phyloP scores from a whole-genome alignment of 2,888 invertebrate species.

The Hypolimnas misippus region DNA sequence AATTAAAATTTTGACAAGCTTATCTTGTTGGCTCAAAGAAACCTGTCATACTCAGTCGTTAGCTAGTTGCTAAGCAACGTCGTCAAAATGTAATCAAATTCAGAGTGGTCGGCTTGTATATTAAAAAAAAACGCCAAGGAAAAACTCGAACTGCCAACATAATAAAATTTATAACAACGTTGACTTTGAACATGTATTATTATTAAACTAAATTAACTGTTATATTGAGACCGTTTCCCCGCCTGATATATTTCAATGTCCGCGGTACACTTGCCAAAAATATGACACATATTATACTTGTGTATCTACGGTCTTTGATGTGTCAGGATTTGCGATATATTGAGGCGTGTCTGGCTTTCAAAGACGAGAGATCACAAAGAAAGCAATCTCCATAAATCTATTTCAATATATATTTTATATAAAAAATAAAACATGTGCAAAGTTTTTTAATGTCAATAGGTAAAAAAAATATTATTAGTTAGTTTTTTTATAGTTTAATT shows the following conservation, averaged over 20 bases:
- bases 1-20: too few species aligned
- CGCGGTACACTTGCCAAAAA: constrained; percentile 5
- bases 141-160: not conserved
- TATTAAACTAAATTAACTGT: constrained; percentile 8
- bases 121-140: not conserved
- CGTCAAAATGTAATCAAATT: not conserved
- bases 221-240: not conserved
- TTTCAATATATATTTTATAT: not conserved
- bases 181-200: constrained; percentile 11
- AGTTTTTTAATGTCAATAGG: not conserved
- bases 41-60: too few species aligned
- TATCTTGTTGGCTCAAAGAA: too few species aligned
- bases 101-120: too few species aligned
- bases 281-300: constrained; percentile 7
- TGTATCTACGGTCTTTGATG: constrained; percentile 10
- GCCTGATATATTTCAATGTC: constrained; percentile 1
- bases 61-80: too few species aligned
- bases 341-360: not conserved
- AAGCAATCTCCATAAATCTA: not conserved
- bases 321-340: not conserved
- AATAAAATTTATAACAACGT: not conserved
- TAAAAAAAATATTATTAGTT: not conserved
- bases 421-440: not conserved
- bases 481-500: too few species aligned
- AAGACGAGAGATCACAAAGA: not conserved